A percentile compares a stretch with the other conserved stretches of the same genome.
Conservation (phyloP, 1,140 invertebrate genomes). For the Venturia canescens region DNA sequence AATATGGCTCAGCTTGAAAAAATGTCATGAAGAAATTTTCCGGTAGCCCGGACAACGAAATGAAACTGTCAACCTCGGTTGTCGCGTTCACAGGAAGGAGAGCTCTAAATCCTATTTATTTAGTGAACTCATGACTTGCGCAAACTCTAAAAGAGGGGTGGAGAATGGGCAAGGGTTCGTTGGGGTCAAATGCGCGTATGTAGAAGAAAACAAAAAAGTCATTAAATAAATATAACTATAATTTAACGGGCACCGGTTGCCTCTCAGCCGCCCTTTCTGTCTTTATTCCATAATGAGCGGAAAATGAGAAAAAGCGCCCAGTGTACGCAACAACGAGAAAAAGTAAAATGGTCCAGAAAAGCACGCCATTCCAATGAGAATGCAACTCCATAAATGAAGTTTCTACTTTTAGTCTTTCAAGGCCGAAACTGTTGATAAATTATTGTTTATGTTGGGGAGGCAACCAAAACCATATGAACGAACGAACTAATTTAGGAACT, state of each 20-base stretch:
- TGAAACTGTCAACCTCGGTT: background rate
- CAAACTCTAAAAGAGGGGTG: background rate
- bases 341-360: too few species aligned
- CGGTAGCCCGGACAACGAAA: background rate
- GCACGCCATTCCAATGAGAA: too few species aligned
- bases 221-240: conserved; percentile 45
- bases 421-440: too few species aligned
- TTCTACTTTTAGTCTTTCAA: too few species aligned
- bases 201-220: conserved; percentile 15
- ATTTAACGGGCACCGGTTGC: conserved; percentile 27
- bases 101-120: conserved; percentile 12
- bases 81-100: background rate
- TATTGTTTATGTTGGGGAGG: too few species aligned
- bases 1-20: background rate
- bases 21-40: background rate
- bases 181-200: conserved; percentile 10
- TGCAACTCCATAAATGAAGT: too few species aligned
- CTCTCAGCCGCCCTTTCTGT: background rate
- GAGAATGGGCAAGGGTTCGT: background rate
- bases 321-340: too few species aligned
- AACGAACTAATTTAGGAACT: too few species aligned
- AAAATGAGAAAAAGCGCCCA: conserved; percentile 42
- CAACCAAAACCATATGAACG: too few species aligned
- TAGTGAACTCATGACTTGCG: background rate
- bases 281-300: conserved; percentile 40